Percentiles rank a stretch among this genome's conserved stretches.
These are phyloP conservation scores for Amphiprion ocellaris DNA, from an alignment of 2,113 vertebrate species.

Conservation along the genomic window DNA sequence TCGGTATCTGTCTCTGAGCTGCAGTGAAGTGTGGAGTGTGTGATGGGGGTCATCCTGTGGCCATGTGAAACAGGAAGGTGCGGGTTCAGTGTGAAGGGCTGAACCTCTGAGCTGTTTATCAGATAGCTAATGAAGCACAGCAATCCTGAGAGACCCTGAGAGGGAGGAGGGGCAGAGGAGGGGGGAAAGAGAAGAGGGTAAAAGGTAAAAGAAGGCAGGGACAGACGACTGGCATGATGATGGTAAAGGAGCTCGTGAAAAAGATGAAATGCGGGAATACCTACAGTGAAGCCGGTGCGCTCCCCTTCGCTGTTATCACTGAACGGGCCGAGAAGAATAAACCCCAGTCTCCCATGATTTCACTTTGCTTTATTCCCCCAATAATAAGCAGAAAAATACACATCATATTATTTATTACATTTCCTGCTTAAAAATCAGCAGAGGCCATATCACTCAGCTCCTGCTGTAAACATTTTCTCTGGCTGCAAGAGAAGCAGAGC, in stretches of 20 bases:
- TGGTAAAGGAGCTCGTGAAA: conserved; percentile 4
- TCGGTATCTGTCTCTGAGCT: conserved; percentile 51
- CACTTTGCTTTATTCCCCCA: conserved; percentile 37
- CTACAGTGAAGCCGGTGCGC: background rate
- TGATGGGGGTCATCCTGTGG: conserved; percentile 74
- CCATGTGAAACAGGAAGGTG: conserved; percentile 80
- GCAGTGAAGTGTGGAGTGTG: conserved; percentile 48
- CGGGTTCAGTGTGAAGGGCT: conserved; percentile 62
- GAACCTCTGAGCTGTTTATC: conserved; percentile 77
- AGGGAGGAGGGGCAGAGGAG: background rate
- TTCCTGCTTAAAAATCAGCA: conserved; percentile 55
- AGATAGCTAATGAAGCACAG: conserved; percentile 77
- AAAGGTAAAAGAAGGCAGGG: background rate
- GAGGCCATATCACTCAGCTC: conserved; percentile 77
- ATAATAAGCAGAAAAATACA: conserved; percentile 45
- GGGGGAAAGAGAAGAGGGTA: background rate
- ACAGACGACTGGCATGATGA: background rate
- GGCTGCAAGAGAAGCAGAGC: conserved; percentile 58
- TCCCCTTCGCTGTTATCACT: conserved; percentile 9
- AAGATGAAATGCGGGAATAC: conserved; percentile 32
- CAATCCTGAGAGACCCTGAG: conserved; percentile 30
- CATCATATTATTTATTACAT: conserved; percentile 66
- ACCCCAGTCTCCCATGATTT: conserved; percentile 21
- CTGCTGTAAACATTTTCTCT: conserved; percentile 81
- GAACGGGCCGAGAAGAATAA: background rate